These are phyloP conservation scores for Pinctada fucata DNA, from an alignment of 2,888 invertebrate species.

Conservation along the genomic window DNA sequence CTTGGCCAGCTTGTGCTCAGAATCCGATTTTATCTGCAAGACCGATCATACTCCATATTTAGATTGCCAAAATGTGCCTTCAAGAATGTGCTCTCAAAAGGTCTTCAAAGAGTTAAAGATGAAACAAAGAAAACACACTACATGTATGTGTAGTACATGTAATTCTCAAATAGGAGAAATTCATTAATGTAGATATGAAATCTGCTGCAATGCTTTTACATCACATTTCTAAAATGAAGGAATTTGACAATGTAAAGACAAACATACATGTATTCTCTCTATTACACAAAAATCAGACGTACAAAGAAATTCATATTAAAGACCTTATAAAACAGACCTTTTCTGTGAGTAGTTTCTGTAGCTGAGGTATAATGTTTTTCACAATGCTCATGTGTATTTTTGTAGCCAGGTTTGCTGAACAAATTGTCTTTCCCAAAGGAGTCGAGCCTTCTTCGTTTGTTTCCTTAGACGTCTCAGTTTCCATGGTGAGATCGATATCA, in stretches of 20 bases:
- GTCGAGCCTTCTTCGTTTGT: conserved; percentile 36
- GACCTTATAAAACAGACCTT: conserved; percentile 63
- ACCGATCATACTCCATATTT: not conserved
- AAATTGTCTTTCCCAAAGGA: conserved; percentile 50
- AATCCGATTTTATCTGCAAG: conserved; percentile 69
- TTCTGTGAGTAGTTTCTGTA: conserved; percentile 84
- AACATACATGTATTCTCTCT: too few species aligned
- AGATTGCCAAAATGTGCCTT: too few species aligned
- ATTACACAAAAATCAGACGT: too few species aligned
- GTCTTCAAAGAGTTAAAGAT: not conserved
- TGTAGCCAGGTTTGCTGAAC: conserved; percentile 80
- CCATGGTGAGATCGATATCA: conserved; percentile 6
- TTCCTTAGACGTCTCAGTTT: conserved; percentile 13
- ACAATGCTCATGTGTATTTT: conserved; percentile 86
- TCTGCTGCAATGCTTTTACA: too few species aligned
- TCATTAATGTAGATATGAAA: too few species aligned
- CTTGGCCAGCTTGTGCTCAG: conserved; percentile 71
- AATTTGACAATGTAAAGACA: too few species aligned
- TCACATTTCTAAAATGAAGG: too few species aligned
- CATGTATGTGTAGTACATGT: not conserved
- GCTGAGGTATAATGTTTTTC: conserved; percentile 86
- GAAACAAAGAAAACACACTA: not conserved
- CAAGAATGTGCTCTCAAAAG: too few species aligned
- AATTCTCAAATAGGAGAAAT: too few species aligned
- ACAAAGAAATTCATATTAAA: too few species aligned